Evolutionary conservation across 2,113 vertebrate species (phyloP).

Genomic region (Dromiciops gliroides): DNA sequence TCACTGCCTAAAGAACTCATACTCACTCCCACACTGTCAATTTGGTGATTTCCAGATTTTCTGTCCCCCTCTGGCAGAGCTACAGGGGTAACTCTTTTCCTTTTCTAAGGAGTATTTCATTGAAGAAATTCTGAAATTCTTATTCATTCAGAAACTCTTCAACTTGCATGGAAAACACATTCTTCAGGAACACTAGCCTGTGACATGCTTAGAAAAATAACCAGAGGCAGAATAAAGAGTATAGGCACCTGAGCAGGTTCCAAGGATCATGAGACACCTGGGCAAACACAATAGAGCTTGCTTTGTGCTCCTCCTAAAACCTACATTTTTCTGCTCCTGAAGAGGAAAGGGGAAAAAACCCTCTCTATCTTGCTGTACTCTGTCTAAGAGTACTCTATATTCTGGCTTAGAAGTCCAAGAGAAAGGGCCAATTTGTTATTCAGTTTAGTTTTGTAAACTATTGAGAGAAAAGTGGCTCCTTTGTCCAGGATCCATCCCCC

Average conservation of each 20-base stretch:
- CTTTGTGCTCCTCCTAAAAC: not conserved
- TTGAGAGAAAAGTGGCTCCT: no score
- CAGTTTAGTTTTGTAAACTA: no score
- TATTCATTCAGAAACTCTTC: no score
- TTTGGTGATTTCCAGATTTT: not conserved
- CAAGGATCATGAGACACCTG: not conserved
- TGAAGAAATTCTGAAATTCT: no score
- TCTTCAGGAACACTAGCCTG: not conserved
- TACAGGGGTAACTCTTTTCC: not conserved
- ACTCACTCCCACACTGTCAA: no score
- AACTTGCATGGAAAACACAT: no score
- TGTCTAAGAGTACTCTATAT: no score
- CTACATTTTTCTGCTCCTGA: not conserved
- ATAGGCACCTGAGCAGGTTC: not conserved
- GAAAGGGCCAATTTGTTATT: no score
- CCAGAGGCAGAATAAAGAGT: not conserved
- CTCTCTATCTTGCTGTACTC: not conserved
- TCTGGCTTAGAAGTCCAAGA: no score
- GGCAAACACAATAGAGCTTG: not conserved
- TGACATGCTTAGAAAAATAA: not conserved
- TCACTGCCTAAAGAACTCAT: not conserved
- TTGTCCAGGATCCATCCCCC: no score
- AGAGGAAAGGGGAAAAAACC: not conserved
- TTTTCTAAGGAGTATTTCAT: not conserved
- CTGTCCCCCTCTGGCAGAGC: not conserved